Base-by-base conservation (phyloP, 1,140 invertebrate genomes). In the Bombus difficillimus region DNA sequence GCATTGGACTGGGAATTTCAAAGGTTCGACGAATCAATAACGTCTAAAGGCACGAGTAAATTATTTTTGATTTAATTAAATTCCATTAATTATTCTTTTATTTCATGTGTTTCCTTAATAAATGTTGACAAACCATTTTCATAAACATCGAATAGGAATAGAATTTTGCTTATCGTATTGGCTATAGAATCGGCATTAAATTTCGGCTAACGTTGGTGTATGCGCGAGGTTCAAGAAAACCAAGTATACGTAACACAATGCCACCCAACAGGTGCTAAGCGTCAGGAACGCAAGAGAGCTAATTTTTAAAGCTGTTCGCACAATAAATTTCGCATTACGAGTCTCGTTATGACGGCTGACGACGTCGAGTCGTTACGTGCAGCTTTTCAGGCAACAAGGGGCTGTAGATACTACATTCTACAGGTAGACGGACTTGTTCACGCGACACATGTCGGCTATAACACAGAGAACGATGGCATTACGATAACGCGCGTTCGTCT, bases 281-380 rank as follows among this genome's bases (percentile, higher is more conserved):
- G 62, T 69, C 59, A 41, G 22, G 0, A 28, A 41, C 28, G 59
- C 6, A n/a, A 37, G 43, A 25, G 62, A 34, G 47, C 41, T 77
- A 68, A 75, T 89, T 83, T 73, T 85, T 81, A 71, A 82, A 77
- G 79, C 76, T 84, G 53, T 81, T 77, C 73, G 28, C 62, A 47
- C 78, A 34, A 85, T 80, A 72, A 86, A 79, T 74, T 86, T 83
- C 80, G n/a, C 76, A 72, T 84, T 84, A 84, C 76, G 41, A 76
- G 74, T 43, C 80, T 53, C 62, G 74, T 83, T 79, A 80, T 76
- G 72, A 62, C 43, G 64, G 37, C 68, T 87, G 68, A 71, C 53
- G 76, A 84, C 32, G 68, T 72, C 53, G 66, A 59, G 75, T 37
- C 53, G 83, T 78, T 78, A 80, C 76, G 68, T 72, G 41, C 47